Percentiles rank a stretch among this genome's conserved stretches.
Conservation (phyloP, 2,888 invertebrate species). For the Athetis lepigone region DNA sequence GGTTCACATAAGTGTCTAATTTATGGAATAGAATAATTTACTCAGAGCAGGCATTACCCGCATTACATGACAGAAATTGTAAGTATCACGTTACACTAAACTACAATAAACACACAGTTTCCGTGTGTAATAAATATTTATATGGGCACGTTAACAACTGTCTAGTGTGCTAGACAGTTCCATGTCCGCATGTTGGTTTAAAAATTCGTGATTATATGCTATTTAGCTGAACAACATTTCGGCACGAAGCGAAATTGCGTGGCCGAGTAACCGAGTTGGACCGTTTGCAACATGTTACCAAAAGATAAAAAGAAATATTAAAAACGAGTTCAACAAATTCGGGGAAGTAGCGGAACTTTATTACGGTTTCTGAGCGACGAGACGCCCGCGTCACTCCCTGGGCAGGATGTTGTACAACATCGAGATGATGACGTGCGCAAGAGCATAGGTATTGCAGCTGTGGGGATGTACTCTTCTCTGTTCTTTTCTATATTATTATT, state of each 20-base stretch:
- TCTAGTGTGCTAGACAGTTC: constrained; percentile 22
- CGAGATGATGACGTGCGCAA: constrained; percentile 18
- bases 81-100: constrained; percentile 17
- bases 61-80: constrained; percentile 9
- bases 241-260: constrained; percentile 50
- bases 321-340: constrained; percentile 73
- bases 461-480: too few species aligned
- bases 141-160: constrained; percentile 27
- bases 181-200: constrained; percentile 33
- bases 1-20: neutral
- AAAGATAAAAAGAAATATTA: constrained; percentile 73
- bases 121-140: constrained; percentile 45
- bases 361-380: constrained; percentile 71
- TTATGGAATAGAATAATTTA: constrained; percentile 16
- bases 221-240: constrained; percentile 39
- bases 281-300: constrained; percentile 67
- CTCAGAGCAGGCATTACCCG: constrained; percentile 17
- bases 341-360: constrained; percentile 76
- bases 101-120: constrained; percentile 29
- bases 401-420: constrained; percentile 14
- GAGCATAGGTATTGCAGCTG: too few species aligned
- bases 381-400: constrained; percentile 32
- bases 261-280: constrained; percentile 74
- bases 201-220: constrained; percentile 37
- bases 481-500: too few species aligned